These are phyloP conservation scores for Epistrophe eligans DNA, from an alignment of 2,888 invertebrate genomes.

Conservation along the genomic window DNA sequence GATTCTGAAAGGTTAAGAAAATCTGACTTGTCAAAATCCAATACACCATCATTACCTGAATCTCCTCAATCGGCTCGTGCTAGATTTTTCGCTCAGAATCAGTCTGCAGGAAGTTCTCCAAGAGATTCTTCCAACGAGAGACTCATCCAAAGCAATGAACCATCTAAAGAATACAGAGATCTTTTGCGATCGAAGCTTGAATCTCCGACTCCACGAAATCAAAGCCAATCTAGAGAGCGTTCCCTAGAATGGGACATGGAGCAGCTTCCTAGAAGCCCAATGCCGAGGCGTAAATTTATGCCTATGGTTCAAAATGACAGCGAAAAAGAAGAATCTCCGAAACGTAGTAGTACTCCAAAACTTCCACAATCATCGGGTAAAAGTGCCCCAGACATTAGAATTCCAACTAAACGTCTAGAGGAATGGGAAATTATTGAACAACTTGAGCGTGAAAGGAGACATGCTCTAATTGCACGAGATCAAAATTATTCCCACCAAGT, in stretches of 20 bases:
- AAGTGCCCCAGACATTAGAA: slow-evolving; percentile 15
- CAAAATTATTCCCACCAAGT: slow-evolving; percentile 78
- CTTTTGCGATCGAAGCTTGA: slow-evolving; percentile 51
- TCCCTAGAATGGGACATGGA: slow-evolving; percentile 81
- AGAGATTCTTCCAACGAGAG: slow-evolving; percentile 52
- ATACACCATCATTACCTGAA: neutral
- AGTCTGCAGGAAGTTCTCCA: slow-evolving; percentile 73
- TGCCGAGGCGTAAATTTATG: slow-evolving; percentile 77
- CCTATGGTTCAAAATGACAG: slow-evolving; percentile 17
- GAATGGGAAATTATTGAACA: slow-evolving; percentile 80
- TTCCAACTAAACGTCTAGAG: slow-evolving; percentile 58
- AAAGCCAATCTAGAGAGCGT: slow-evolving; percentile 48
- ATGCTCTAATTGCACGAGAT: slow-evolving; percentile 81
- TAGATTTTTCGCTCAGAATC: slow-evolving; percentile 40
- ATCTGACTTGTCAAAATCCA: neutral
- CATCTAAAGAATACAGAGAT: slow-evolving; percentile 57
- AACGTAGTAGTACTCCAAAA: neutral
- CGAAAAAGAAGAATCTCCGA: slow-evolving; percentile 45
- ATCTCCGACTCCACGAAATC: slow-evolving; percentile 39
- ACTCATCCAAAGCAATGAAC: slow-evolving; percentile 18
- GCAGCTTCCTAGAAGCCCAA: slow-evolving; percentile 80
- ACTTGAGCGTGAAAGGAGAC: slow-evolving; percentile 81
- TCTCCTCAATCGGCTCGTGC: slow-evolving; percentile 54
- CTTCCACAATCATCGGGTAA: neutral
- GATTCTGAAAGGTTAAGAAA: neutral